Base-by-base conservation (phyloP, 92 coral and sea anemone species). In the Actinostola sp. region DNA sequence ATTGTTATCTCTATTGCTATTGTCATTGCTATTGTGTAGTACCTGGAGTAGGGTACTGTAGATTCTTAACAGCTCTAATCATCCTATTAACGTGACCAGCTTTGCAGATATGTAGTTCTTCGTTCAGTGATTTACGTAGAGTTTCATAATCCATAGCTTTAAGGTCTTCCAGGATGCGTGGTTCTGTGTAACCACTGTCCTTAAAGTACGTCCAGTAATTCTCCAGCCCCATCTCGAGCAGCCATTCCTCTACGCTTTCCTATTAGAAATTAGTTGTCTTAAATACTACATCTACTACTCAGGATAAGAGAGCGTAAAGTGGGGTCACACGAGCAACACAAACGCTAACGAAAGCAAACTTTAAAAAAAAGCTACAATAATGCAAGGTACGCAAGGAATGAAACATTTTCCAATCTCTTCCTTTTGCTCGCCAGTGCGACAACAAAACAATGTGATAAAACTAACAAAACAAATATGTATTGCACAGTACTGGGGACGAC, bases 181-280 rank as follows among this genome's bases (percentile, higher is more conserved):
- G 88, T 44, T 88, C 91, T 12, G 83, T 84, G 73, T 91, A 93
- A 15, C 97, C 89, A 62, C 79, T 86, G 34, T 68, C 64, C 34
- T 70, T 53, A 61, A 93, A 93, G 62, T 79, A 67, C 12, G 49
- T 55, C 97, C 97, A 91, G 76, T 93, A 93, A 36, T 72, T 88
- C 66, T 88, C 92, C n/a, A 93, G 86, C 1, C 98, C 98, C 28
- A 93, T 60, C 2, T 91, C 90, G 12, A 64, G 72, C n/a, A 93
- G 61, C 98, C 98, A 93, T 1, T 85, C 96, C 59, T 91, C 94
- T 0, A 93, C 92, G 19, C 74, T 93, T 23, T 88, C 94, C 98
- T 93, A 55, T 30, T n/a, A n/a, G 12, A 14, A 35, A 66, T 34
- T 2, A 34, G 29, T 34, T 34, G 58, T 4, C 42, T 36, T 11